Base-by-base conservation (phyloP, 2,888 invertebrate species). In the Melinaea menophilus region DNA sequence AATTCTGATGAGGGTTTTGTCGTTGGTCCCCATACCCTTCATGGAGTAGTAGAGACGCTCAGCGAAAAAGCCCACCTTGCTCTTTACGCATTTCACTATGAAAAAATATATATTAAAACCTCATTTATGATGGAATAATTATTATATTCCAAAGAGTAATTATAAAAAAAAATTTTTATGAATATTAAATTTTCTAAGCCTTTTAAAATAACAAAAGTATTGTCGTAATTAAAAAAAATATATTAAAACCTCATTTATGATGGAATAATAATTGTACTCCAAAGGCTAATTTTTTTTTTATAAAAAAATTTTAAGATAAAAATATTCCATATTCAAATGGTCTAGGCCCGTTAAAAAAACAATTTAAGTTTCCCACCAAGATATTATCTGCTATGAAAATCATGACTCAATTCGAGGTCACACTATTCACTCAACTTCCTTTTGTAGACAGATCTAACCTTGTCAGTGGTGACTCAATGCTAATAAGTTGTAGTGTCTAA, bases 31-130 rank as follows among this genome's bases (percentile, higher is more conserved):
- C 76, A 97, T 76, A 56, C 98, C 98, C 84, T 95, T 95, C 97
- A 98, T 97, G 71, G 96, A 94, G 69, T 96, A 94, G 84, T 98
- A 94, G 54, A 98, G 92, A 73, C 97, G 94, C 84, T 97, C 96
- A 48, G 98, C 98, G 84, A 98, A 98, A 91, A 95, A 98, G 57
- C 95, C 95, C 58, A 97, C 95, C 85, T 96, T 96, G 82, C 97
- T 97, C 87, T 95, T 96, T 41, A 96, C 96, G 85, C 96, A 96
- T 88, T 96, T 96, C 9, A 95, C 96, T 96, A 83, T 56, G 66
- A 63, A 35, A 58, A 51, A 51, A 51, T 7, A 9, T 22, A 51
- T 22, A 22, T 22, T 51, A 13, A 22, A 51, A 13, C 4, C 13
- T 41, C 9, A 5, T 41, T 41, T 9, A 37, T 37, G 22, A 22